Evolutionary conservation across 2,888 invertebrate genomes (phyloP).

Genomic region (Callinectes sapidus): DNA sequence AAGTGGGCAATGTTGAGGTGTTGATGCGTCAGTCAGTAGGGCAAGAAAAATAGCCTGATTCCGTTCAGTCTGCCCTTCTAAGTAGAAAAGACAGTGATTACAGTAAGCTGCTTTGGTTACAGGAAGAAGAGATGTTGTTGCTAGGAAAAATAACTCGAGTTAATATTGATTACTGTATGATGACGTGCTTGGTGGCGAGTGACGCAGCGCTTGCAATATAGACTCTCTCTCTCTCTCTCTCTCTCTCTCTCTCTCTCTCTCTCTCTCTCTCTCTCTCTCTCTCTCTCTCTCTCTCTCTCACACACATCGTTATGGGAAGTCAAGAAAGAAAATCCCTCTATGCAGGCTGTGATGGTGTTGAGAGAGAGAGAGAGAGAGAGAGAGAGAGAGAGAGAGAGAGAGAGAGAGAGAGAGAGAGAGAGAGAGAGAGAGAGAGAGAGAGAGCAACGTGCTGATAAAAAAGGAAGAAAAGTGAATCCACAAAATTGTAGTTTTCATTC

Average conservation of each 20-base stretch:
- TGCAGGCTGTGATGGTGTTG: too few species aligned
- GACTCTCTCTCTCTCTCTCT: neutral
- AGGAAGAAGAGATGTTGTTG: neutral
- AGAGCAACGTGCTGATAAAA: too few species aligned
- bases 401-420: too few species aligned
- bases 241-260: slow-evolving; percentile 1
- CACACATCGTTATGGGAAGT: too few species aligned
- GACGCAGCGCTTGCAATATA: neutral
- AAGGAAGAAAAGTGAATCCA: too few species aligned
- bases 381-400: too few species aligned
- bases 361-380: too few species aligned
- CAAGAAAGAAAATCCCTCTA: too few species aligned
- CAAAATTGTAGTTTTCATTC: neutral
- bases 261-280: neutral
- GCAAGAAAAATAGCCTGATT: neutral
- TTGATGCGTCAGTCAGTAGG: neutral
- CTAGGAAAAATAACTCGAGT: neutral
- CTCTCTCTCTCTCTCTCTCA: too few species aligned
- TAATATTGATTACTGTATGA: neutral
- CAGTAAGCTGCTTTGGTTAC: neutral
- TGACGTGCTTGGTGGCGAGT: neutral
- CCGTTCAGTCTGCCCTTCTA: neutral
- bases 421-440: too few species aligned
- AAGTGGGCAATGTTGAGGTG: neutral
- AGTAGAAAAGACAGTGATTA: neutral